phyloP scores from a whole-genome alignment of 2,888 invertebrate genomes.

The Thumatha senex region DNA sequence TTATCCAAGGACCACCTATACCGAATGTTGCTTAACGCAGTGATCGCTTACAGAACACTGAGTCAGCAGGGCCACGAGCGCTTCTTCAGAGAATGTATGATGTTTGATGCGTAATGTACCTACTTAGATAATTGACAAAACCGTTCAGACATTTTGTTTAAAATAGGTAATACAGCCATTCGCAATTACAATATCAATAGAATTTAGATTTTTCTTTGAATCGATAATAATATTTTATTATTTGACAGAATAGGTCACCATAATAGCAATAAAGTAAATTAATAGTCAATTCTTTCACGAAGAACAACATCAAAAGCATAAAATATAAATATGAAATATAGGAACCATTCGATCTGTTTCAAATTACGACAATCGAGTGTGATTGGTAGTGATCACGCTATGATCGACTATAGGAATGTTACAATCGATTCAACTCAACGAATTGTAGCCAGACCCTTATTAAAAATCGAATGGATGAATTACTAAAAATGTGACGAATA shows the following conservation, averaged over 20 bases:
- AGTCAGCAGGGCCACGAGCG: no score
- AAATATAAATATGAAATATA: constrained; percentile 12
- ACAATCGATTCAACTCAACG: constrained; percentile 30
- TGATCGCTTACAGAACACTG: no score
- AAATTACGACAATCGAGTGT: constrained; percentile 25
- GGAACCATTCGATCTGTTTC: constrained; percentile 23
- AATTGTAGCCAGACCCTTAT: not conserved
- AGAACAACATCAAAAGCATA: constrained; percentile 6
- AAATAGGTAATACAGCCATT: no score
- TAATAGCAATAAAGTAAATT: constrained; percentile 4
- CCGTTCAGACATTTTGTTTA: no score
- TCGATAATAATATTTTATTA: not conserved
- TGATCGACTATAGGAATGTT: constrained; percentile 24
- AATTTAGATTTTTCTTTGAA: not conserved
- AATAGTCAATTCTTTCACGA: constrained; percentile 5
- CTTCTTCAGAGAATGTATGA: no score
- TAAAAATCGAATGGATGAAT: not conserved
- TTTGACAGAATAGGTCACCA: not conserved
- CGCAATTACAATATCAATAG: no score
- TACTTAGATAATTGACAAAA: no score
- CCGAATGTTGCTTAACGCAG: no score
- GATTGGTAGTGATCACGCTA: constrained; percentile 37
- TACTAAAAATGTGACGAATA: no score
- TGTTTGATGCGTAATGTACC: no score
- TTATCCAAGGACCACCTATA: no score